Base-by-base conservation (phyloP, 2,797 vertebrate species). In the Chaetodon trifasciatus region DNA sequence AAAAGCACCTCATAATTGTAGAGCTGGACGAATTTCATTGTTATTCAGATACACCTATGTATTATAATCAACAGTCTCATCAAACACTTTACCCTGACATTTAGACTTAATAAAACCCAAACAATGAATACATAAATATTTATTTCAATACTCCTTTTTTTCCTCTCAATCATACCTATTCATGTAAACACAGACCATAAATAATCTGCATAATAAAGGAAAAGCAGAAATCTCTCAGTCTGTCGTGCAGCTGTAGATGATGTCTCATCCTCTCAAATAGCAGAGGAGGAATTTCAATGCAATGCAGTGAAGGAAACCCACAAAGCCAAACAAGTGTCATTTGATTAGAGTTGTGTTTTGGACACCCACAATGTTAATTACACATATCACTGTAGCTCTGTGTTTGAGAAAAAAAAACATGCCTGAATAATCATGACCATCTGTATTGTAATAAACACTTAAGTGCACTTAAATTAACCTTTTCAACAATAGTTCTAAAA, bases 361-460 rank as follows among this genome's bases (percentile, higher is more conserved):
- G 84, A 92, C 83, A 84, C 88, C 79, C 81, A 90, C 89, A 78
- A 60, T 84, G 83, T 83, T 89, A 91, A 92, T 90, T 85, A 75
- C 60, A 86, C 49, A 78, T 83, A 83, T 85, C 23, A 82, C 15
- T 84, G 76, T 58, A 55, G 76, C 70, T 68, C 58, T 1, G 21
- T 52, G 60, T 79, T 70, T 44, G 61, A 66, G 23, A 52, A 79
- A 82, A 79, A 82, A 82, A 85, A 80, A 44, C 23, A 68, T 76
- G 75, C 62, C 61, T 52, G 67, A 47, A 70, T 77, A 87, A 90
- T 90, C 86, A 88, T 70, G 73, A 68, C 73, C 70, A 76, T 83
- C 82, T 89, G 62, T 67, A 83, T 72, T 86, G 55, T 83, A 76
- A 88, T 90, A 88, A 87, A 90, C 84, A 86, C 58, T 74, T 69